phyloP scores from a whole-genome alignment of 1,140 invertebrate genomes.

The Amyelois transitella region DNA sequence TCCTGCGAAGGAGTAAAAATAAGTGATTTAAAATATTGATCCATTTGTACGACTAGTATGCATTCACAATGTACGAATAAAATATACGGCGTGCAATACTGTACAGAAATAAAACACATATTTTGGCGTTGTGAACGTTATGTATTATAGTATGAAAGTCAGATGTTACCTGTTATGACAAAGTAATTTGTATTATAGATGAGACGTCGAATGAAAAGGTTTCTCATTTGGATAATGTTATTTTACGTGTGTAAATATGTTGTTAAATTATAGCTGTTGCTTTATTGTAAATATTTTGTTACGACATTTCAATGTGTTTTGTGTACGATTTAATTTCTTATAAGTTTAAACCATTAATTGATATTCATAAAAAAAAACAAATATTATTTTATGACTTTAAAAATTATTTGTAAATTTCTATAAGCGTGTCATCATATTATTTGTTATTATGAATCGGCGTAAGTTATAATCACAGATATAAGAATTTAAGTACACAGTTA shows the following conservation, averaged over 20 bases:
- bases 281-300: constrained; percentile 73
- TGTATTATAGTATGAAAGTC: constrained; percentile 72
- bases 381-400: constrained; percentile 30
- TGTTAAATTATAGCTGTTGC: constrained; percentile 70
- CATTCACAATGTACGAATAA: constrained; percentile 53
- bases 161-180: constrained; percentile 74
- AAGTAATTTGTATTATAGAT: constrained; percentile 67
- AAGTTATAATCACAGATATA: constrained; percentile 12
- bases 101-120: constrained; percentile 61
- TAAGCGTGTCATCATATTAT: neutral
- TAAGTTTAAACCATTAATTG: constrained; percentile 42
- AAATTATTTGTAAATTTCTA: constrained; percentile 22
- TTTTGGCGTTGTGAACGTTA: constrained; percentile 73
- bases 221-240: constrained; percentile 34
- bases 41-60: constrained; percentile 48
- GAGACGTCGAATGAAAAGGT: constrained; percentile 31
- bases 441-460: neutral
- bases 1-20: constrained; percentile 49
- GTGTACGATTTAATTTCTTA: constrained; percentile 47
- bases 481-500: neutral
- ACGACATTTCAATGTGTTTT: constrained; percentile 51
- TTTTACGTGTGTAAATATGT: constrained; percentile 58
- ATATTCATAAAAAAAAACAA: constrained; percentile 39
- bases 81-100: constrained; percentile 67
- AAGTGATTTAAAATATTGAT: constrained; percentile 38